Conservation (phyloP, 1,140 invertebrate species). For the Conus ventricosus region DNA sequence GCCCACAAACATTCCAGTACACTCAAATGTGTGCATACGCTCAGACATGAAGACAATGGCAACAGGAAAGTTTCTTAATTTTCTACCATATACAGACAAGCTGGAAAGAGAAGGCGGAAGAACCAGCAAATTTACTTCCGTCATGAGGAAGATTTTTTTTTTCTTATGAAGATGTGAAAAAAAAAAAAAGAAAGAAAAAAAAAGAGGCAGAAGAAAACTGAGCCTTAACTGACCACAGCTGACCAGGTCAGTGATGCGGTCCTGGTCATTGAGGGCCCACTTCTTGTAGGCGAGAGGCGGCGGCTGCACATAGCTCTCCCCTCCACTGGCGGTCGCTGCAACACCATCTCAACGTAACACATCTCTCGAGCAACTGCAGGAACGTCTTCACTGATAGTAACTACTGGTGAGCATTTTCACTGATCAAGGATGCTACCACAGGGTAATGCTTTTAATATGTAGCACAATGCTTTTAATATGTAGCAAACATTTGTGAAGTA, state of each 20-base stretch:
- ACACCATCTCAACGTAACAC: not conserved
- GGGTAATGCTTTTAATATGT: no score
- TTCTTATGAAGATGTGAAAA: not conserved
- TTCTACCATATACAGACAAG: not conserved
- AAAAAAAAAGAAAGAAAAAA: not conserved
- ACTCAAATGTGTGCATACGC: no score
- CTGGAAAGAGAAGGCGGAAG: not conserved
- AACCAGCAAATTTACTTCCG: no score
- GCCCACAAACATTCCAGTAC: no score
- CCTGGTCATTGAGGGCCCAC: constrained; percentile 88
- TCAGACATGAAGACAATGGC: no score
- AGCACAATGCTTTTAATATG: no score
- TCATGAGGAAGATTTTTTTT: no score
- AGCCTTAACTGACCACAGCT: constrained; percentile 78
- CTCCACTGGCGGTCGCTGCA: constrained; percentile 83
- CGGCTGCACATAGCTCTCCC: constrained; percentile 79
- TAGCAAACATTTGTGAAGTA: no score
- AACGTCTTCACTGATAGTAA: not conserved
- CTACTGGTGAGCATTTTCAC: no score
- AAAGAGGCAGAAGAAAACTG: not conserved
- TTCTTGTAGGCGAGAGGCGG: constrained; percentile 85
- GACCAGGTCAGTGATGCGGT: constrained; percentile 84
- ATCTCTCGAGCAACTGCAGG: not conserved
- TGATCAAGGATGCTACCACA: no score
- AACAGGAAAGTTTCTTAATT: not conserved